Conservation (phyloP, 2,797 vertebrate species). For the Anableps anableps region DNA sequence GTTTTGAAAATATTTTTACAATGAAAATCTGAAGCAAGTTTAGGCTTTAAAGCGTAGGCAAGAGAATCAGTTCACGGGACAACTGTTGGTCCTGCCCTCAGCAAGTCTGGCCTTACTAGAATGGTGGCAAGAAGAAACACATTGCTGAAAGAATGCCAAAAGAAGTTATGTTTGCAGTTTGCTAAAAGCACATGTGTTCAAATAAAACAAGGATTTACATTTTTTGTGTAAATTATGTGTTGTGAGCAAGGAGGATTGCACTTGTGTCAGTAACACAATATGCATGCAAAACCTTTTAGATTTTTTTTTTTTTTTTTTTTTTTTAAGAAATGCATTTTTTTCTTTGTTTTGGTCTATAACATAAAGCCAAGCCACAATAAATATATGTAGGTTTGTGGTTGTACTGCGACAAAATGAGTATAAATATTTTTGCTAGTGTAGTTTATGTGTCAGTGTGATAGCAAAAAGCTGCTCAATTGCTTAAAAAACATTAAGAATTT, state of each 20-base stretch:
- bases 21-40: neutral
- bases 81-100: neutral
- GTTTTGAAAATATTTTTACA: neutral
- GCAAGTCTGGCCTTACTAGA: neutral
- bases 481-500: neutral
- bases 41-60: neutral
- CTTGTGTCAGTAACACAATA: neutral
- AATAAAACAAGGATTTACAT: neutral
- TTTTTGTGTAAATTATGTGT: neutral
- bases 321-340: neutral
- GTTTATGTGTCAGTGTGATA: neutral
- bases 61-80: neutral
- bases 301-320: neutral
- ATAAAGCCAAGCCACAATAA: too few relatives aligned
- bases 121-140: neutral
- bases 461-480: neutral
- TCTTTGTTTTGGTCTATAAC: neutral
- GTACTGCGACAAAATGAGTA: neutral
- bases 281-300: neutral
- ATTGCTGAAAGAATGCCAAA: neutral
- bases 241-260: neutral
- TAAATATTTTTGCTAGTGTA: neutral
- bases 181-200: neutral
- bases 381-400: neutral
- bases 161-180: neutral